Percentiles rank a stretch among this genome's conserved stretches.
phyloP scores from a whole-genome alignment of 2,797 vertebrate species.

The Trematomus bernacchii region DNA sequence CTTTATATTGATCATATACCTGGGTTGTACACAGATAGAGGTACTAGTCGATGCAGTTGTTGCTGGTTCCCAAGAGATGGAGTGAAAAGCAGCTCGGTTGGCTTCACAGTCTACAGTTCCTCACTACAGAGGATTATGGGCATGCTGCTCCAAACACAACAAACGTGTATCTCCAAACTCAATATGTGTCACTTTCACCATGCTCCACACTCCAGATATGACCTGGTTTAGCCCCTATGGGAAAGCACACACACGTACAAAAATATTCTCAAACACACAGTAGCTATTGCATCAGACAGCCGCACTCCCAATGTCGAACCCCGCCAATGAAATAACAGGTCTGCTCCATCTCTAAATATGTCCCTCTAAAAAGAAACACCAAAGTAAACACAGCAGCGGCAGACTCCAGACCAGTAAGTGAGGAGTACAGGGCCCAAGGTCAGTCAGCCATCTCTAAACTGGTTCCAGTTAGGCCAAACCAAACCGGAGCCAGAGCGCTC shows the following conservation, averaged over 20 bases:
- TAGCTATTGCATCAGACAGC: constrained; percentile 81
- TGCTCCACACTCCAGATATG: constrained; percentile 58
- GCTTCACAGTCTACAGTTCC: constrained; percentile 15
- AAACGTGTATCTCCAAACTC: constrained; percentile 42
- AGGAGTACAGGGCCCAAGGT: constrained; percentile 72
- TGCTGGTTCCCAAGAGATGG: constrained; percentile 7
- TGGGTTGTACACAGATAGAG: constrained; percentile 3
- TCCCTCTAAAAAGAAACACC: constrained; percentile 81
- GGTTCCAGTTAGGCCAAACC: constrained; percentile 75
- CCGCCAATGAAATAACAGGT: constrained; percentile 84
- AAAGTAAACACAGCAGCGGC: constrained; percentile 78
- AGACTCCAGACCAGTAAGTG: constrained; percentile 81
- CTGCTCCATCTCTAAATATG: constrained; percentile 80
- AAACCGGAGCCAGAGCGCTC: constrained; percentile 49
- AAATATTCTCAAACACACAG: neutral
- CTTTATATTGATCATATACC: constrained; percentile 12
- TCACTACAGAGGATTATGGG: constrained; percentile 4
- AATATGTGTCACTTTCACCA: constrained; percentile 53
- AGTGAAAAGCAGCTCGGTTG: constrained; percentile 14
- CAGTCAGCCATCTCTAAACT: constrained; percentile 73
- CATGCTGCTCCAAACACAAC: constrained; percentile 43
- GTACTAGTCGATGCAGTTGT: neutral
- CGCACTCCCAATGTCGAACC: constrained; percentile 65
- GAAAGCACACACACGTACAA: constrained; percentile 21
- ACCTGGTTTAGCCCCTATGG: constrained; percentile 72